A percentile compares a stretch with the other conserved stretches of the same genome.
phyloP scores from a whole-genome alignment of 2,888 invertebrate species.

The Prostheceraeus crozeri region DNA sequence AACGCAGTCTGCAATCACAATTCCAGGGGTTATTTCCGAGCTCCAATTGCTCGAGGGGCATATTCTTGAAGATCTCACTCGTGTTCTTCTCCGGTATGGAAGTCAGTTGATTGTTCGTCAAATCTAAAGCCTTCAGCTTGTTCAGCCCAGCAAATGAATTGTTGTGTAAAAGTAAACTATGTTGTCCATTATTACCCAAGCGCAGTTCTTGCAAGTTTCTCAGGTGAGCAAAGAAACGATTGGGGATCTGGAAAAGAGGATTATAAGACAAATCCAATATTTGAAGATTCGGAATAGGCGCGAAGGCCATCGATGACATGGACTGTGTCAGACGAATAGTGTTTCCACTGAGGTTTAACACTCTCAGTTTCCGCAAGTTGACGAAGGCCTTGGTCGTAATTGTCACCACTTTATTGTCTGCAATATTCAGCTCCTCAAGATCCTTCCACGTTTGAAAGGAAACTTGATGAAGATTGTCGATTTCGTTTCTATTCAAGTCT shows the following conservation, averaged over 20 bases:
- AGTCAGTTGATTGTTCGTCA: conserved; percentile 24
- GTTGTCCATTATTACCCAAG: not conserved
- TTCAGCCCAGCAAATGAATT: conserved; percentile 23
- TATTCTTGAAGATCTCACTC: not conserved
- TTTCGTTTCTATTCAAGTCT: no score
- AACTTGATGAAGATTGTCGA: no score
- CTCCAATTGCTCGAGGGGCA: conserved; percentile 30
- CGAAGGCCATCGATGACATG: no score
- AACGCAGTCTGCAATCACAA: conserved; percentile 32
- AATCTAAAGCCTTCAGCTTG: conserved; percentile 26
- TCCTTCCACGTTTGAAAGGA: no score
- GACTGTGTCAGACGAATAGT: no score
- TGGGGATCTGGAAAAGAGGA: conserved; percentile 26
- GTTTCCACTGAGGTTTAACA: no score
- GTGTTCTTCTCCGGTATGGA: conserved; percentile 13
- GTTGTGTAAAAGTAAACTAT: conserved; percentile 12
- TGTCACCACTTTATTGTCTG: no score
- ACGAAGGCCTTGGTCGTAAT: no score
- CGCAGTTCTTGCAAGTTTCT: not conserved
- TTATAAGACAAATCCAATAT: conserved; percentile 27
- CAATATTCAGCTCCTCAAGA: no score
- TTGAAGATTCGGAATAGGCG: no score
- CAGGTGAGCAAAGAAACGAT: conserved; percentile 23
- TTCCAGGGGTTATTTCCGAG: conserved; percentile 30
- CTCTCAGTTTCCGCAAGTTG: no score